A percentile compares a stretch with the other conserved stretches of the same genome.
Evolutionary conservation across 1,140 invertebrate species (phyloP).

Genomic region (Heliothis virescens): DNA sequence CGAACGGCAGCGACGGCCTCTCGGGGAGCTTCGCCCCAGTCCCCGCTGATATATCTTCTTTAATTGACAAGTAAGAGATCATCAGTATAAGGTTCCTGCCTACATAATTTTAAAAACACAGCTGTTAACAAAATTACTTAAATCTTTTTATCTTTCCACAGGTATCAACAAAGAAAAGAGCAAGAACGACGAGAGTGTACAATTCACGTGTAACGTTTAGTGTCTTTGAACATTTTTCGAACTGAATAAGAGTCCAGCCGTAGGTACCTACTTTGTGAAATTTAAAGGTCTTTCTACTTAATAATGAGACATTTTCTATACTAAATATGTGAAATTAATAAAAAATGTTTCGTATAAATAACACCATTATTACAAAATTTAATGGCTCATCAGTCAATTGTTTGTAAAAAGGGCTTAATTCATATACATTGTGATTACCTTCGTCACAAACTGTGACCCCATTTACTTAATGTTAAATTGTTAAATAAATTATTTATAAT

Average conservation of each 20-base stretch:
- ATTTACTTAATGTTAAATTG: slow-evolving; percentile 69
- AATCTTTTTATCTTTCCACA: slow-evolving; percentile 61
- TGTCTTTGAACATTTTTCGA: slow-evolving; percentile 20
- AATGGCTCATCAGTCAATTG: slow-evolving; percentile 17
- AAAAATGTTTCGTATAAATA: not conserved
- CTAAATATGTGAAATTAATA: not conserved
- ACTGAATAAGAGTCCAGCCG: slow-evolving; percentile 20
- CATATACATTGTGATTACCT: slow-evolving; percentile 39
- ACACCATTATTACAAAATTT: not conserved
- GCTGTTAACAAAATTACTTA: slow-evolving; percentile 6
- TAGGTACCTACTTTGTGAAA: not conserved
- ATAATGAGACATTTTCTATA: slow-evolving; percentile 38
- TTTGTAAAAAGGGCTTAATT: slow-evolving; percentile 52
- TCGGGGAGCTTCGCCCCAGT: slow-evolving; percentile 76
- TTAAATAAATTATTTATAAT: slow-evolving; percentile 65
- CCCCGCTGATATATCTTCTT: slow-evolving; percentile 83
- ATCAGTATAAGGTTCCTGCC: not conserved
- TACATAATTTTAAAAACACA: not conserved
- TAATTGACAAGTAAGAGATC: slow-evolving; percentile 83
- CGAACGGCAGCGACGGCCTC: slow-evolving; percentile 75
- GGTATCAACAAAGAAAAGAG: slow-evolving; percentile 85
- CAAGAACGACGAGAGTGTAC: slow-evolving; percentile 85
- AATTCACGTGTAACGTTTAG: slow-evolving; percentile 82
- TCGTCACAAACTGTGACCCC: slow-evolving; percentile 54
- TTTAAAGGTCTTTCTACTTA: slow-evolving; percentile 11